Evolutionary conservation across 2,113 vertebrate species (phyloP).

Genomic region (Pseudorectes ferrugineus): DNA sequence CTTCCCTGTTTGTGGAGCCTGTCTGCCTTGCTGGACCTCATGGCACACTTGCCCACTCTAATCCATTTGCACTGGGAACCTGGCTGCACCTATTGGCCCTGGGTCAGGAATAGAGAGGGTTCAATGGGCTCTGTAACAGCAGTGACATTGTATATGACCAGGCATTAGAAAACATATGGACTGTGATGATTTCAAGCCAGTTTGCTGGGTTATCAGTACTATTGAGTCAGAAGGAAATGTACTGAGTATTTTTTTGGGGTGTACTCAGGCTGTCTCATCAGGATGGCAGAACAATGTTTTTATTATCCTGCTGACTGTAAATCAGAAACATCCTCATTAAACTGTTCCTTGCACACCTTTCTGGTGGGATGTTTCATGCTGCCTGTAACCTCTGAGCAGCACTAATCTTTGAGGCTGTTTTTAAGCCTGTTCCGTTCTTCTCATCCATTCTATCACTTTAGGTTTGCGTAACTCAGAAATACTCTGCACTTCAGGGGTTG

Average conservation of each 20-base stretch:
- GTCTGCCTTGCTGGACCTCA: background rate
- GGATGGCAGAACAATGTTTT: background rate
- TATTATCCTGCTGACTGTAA: background rate
- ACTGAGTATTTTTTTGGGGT: background rate
- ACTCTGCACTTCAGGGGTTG: background rate
- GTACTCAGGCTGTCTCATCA: background rate
- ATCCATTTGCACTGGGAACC: background rate
- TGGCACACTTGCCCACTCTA: background rate
- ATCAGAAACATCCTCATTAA: background rate
- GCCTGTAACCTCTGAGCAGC: background rate
- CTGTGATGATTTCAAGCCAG: background rate
- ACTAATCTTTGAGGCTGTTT: background rate
- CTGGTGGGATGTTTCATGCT: background rate
- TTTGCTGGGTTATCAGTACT: background rate
- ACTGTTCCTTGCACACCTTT: background rate
- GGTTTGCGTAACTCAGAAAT: background rate
- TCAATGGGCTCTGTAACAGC: background rate
- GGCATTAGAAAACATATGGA: background rate
- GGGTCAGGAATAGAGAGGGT: background rate
- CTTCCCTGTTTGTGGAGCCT: background rate
- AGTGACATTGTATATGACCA: background rate
- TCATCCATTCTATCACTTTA: background rate
- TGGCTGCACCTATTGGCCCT: background rate
- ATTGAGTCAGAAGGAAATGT: background rate
- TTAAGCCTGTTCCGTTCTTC: background rate